Evolutionary conservation across 1,140 invertebrate species (phyloP).

Genomic region (Oryzaephilus surinamensis): DNA sequence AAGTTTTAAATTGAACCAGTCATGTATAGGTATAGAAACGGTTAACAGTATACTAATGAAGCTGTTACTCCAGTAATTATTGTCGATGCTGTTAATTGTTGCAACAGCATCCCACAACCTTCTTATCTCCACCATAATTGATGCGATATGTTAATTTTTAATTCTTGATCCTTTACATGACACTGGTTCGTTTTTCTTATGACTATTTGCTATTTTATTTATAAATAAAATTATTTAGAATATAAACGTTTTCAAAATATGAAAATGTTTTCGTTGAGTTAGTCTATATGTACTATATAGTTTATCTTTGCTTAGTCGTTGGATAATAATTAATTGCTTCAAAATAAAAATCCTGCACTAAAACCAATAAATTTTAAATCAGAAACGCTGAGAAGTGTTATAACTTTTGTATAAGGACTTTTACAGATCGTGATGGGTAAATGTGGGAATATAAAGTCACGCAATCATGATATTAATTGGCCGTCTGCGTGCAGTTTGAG

Average conservation of each 20-base stretch:
- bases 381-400: too few species aligned
- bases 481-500: constrained; percentile 15
- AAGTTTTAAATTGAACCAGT: too few species aligned
- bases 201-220: not conserved
- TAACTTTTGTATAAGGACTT: too few species aligned
- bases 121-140: constrained; percentile 8
- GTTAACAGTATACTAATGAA: too few species aligned
- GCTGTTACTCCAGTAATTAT: constrained; percentile 16
- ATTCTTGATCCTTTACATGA: constrained; percentile 7
- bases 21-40: too few species aligned
- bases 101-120: constrained; percentile 11
- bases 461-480: constrained; percentile 19
- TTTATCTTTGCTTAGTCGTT: too few species aligned
- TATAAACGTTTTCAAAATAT: not conserved
- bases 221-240: not conserved
- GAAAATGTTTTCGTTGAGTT: too few species aligned
- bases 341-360: too few species aligned
- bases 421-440: constrained; percentile 9
- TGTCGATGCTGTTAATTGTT: constrained; percentile 11
- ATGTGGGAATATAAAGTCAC: constrained; percentile 17
- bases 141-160: constrained; percentile 14
- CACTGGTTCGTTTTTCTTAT: constrained; percentile 8
- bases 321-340: too few species aligned
- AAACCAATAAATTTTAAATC: too few species aligned
- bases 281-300: too few species aligned